Evolutionary conservation across 2,113 vertebrate genomes (phyloP).

Genomic region (Meles meles): DNA sequence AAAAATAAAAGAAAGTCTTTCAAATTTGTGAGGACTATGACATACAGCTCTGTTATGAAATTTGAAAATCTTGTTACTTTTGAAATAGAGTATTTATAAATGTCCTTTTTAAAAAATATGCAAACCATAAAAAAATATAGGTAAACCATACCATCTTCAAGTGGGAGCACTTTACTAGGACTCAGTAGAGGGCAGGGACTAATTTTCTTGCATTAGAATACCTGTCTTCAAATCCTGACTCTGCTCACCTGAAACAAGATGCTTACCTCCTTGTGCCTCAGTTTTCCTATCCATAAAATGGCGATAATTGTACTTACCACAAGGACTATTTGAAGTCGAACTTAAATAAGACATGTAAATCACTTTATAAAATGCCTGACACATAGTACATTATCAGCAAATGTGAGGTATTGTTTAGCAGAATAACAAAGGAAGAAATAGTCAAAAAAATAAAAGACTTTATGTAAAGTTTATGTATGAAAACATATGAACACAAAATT

Average conservation of each 20-base stretch:
- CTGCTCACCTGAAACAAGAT: not conserved
- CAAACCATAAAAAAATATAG: not conserved
- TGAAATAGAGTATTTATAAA: not conserved
- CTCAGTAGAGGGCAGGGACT: not conserved
- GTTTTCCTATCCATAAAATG: not conserved
- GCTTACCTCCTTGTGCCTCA: not conserved
- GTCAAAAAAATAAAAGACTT: slow-evolving; percentile 1
- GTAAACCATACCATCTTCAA: not conserved
- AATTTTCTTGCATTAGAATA: not conserved
- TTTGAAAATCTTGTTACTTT: not conserved
- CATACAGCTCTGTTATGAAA: not conserved
- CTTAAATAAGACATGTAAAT: not conserved
- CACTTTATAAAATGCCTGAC: not conserved
- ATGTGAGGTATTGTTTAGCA: not conserved
- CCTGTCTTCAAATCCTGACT: not conserved
- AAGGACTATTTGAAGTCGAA: not conserved
- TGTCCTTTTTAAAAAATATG: not conserved
- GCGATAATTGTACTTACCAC: not conserved
- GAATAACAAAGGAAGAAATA: not conserved
- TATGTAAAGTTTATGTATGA: not conserved
- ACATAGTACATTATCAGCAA: not conserved
- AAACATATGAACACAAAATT: not conserved
- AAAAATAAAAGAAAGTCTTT: not conserved
- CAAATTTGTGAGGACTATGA: not conserved
- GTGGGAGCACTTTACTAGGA: not conserved